phyloP scores from a whole-genome alignment of 2,888 invertebrate genomes.

The Tigriopus californicus region DNA sequence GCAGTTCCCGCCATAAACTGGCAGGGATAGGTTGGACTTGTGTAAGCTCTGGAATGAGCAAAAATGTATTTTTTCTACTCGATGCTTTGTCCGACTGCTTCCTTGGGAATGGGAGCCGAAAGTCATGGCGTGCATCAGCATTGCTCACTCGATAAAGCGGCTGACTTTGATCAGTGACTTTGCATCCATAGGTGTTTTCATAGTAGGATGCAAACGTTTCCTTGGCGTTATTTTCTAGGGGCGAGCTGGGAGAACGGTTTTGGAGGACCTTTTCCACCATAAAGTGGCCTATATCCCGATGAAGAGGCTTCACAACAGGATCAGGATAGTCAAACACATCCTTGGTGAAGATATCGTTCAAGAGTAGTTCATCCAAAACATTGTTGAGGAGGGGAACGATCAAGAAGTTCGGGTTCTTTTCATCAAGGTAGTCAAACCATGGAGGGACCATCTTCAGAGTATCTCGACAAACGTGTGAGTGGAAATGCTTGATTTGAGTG shows the following conservation, averaged over 20 bases:
- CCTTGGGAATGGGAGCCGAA: not conserved
- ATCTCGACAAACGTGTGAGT: not conserved
- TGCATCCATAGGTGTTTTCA: not conserved
- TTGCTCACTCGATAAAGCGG: slow-evolving; percentile 9
- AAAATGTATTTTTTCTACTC: not conserved
- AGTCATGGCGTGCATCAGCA: slow-evolving; percentile 2
- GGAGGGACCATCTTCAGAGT: not conserved
- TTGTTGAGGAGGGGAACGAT: not conserved
- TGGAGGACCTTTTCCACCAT: slow-evolving; percentile 1
- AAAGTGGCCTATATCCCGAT: not conserved
- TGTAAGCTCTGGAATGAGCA: slow-evolving; percentile 9
- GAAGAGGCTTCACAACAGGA: not conserved
- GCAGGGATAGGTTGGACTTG: not conserved
- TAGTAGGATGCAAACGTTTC: not conserved
- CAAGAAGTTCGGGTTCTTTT: not conserved
- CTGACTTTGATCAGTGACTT: slow-evolving; percentile 1
- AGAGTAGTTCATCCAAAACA: not conserved
- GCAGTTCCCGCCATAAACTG: slow-evolving; percentile 1
- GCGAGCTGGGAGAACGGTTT: not conserved
- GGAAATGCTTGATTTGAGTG: not conserved
- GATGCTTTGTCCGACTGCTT: not conserved
- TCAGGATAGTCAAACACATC: not conserved
- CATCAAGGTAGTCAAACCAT: not conserved
- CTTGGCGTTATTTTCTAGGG: not conserved
- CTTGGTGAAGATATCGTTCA: not conserved